Conservation (phyloP, 2,888 invertebrate species). For the Brachyptera putata region DNA sequence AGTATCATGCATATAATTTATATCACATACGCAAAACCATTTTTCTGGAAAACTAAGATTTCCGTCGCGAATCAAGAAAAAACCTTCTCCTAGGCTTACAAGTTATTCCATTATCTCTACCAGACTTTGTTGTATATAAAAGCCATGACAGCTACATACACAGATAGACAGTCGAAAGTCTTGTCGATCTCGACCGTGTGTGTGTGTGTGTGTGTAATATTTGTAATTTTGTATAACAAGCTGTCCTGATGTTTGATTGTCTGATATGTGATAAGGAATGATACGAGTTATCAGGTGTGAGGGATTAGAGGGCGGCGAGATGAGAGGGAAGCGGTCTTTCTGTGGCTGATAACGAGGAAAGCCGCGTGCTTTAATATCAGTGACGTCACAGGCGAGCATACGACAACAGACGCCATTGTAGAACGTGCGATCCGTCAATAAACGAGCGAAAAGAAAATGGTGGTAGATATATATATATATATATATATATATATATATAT, state of each 20-base stretch:
- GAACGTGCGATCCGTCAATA: background rate
- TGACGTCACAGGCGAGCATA: constrained; percentile 5
- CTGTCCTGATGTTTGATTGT: background rate
- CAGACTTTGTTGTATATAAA: too few relatives aligned
- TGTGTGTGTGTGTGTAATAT: background rate
- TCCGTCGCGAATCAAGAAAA: too few relatives aligned
- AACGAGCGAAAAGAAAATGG: background rate
- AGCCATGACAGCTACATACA: too few relatives aligned
- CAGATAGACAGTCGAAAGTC: too few relatives aligned
- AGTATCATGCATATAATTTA: too few relatives aligned
- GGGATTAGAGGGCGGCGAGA: background rate
- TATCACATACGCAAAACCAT: too few relatives aligned
- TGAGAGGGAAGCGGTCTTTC: background rate
- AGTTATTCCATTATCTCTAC: too few relatives aligned
- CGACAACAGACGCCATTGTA: background rate
- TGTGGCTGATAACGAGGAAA: background rate
- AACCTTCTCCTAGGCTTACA: too few relatives aligned
- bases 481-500: too few relatives aligned
- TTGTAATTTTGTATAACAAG: background rate
- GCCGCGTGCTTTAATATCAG: background rate
- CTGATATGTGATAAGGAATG: background rate
- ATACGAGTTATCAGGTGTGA: background rate
- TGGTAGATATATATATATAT: too few relatives aligned
- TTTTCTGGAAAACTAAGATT: too few relatives aligned
- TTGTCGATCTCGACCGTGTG: too few relatives aligned